These are phyloP conservation scores for Volucella bombylans DNA, from an alignment of 2,888 invertebrate genomes.

Conservation along the genomic window DNA sequence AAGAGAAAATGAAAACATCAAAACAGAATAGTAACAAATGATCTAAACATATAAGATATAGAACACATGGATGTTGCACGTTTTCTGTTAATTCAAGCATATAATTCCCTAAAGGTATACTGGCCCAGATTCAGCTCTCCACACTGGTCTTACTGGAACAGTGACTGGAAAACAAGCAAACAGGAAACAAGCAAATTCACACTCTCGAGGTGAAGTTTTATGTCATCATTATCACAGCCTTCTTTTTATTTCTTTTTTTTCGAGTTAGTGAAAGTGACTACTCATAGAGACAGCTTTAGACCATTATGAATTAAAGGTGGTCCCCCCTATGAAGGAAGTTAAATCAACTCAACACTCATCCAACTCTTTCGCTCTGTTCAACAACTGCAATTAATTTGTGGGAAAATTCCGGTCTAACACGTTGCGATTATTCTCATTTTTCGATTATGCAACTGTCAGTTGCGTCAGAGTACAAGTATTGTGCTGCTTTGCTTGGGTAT, in stretches of 20 bases:
- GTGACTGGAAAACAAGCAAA: conserved; percentile 26
- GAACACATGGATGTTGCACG: no score
- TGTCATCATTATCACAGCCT: neutral
- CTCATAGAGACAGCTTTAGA: neutral
- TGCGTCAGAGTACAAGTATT: conserved; percentile 45
- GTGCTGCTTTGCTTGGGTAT: conserved; percentile 21
- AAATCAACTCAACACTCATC: neutral
- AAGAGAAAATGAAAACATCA: no score
- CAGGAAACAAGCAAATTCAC: conserved; percentile 38
- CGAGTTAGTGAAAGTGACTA: conserved; percentile 51
- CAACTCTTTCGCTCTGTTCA: conserved; percentile 36
- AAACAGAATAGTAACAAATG: no score
- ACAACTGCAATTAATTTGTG: conserved; percentile 67
- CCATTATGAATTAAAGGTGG: no score
- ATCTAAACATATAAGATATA: no score
- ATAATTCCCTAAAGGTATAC: neutral
- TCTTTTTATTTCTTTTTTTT: conserved; percentile 10
- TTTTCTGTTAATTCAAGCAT: no score
- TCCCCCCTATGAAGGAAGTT: conserved; percentile 53
- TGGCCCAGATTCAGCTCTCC: conserved; percentile 6
- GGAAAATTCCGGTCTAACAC: conserved; percentile 58
- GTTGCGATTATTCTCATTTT: conserved; percentile 65
- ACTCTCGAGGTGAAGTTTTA: no score
- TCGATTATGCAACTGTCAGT: conserved; percentile 61
- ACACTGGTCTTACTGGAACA: conserved; percentile 12